Evolutionary conservation across 1,140 invertebrate genomes (phyloP), one percentile per base, ranked within the genome.

Genomic region (Acyrthosiphon pisum): DNA sequence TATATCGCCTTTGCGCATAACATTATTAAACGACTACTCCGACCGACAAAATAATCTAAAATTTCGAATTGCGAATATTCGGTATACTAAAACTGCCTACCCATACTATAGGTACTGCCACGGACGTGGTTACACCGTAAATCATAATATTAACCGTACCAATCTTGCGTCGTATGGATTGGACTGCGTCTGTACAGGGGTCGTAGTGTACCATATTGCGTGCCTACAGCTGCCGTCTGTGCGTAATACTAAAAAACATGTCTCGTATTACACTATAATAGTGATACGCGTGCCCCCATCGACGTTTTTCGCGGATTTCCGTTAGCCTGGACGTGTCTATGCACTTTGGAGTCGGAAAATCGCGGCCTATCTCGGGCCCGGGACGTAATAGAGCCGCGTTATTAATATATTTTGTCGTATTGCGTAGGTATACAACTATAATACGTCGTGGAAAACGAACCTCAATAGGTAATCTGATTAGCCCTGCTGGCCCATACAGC

Each of bases 391-490:
- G 56, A 56, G 56, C 26, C 7, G 8, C 56, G 56, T 8, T 76
- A n/a, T 76, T 76, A n/a, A n/a, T 76, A 35, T 76, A 35, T 76
- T 76, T 76, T 76, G 60, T 76, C 60, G n/a, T 76, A n/a, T 76
- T n/a, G 30, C 60, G 30, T 76, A 68, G 14, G 50, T 11, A 11
- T 18, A 22, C 30, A n/a, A 68, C 30, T 4, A 46, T 30, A n/a
- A 76, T 83, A 83, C 76, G 20, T 23, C 76, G 3, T 23, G 35
- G n/a, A 22, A 41, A 41, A 83, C 35, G 76, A 37, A 84, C 20
- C 83, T 41, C 23, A 84, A 44, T 84, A 84, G 18, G 83, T 84
- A 87, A 87, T 26, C 84, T 87, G 30, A 87, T 87, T 87, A 46
- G 30, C 26, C 83, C 30, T 30, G 18, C 76, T 83, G 14, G 83